phyloP scores from a whole-genome alignment of 2,797 vertebrate species.

The Rhabdophis nuchalis region DNA sequence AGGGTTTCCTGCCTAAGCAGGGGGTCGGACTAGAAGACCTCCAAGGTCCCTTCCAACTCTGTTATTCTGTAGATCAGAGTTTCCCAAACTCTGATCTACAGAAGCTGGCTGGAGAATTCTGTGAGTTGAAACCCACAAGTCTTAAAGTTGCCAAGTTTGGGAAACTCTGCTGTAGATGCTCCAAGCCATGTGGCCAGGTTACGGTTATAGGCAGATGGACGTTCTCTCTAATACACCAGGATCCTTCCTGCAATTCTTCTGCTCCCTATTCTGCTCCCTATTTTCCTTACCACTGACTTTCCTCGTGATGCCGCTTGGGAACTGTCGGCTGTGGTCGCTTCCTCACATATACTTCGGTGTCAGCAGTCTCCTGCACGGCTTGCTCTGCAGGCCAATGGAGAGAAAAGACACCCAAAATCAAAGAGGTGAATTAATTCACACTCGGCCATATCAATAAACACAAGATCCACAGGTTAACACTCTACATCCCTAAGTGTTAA shows the following conservation, averaged over 20 bases:
- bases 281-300: slow-evolving; percentile 27
- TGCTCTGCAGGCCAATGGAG: slow-evolving; percentile 48
- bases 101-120: too few species aligned
- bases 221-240: too few species aligned
- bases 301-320: slow-evolving; percentile 24
- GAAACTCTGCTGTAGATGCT: too few species aligned
- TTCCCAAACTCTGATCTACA: too few species aligned
- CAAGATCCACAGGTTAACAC: background rate
- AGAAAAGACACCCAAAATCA: background rate
- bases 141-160: too few species aligned
- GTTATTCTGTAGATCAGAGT: too few species aligned
- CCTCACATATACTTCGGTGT: slow-evolving; percentile 39
- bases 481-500: background rate
- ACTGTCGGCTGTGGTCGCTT: slow-evolving; percentile 23
- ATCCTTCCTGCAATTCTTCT: background rate
- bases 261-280: background rate
- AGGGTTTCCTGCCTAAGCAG: too few species aligned
- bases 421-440: background rate
- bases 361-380: slow-evolving; percentile 53
- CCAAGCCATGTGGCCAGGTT: background rate
- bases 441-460: background rate
- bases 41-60: too few species aligned
- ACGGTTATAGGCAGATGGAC: background rate
- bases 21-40: too few species aligned
- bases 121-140: too few species aligned